A percentile compares a stretch with the other conserved stretches of the same genome.
Evolutionary conservation across 2,797 vertebrate species (phyloP).

Genomic region (Peromyscus eremicus): DNA sequence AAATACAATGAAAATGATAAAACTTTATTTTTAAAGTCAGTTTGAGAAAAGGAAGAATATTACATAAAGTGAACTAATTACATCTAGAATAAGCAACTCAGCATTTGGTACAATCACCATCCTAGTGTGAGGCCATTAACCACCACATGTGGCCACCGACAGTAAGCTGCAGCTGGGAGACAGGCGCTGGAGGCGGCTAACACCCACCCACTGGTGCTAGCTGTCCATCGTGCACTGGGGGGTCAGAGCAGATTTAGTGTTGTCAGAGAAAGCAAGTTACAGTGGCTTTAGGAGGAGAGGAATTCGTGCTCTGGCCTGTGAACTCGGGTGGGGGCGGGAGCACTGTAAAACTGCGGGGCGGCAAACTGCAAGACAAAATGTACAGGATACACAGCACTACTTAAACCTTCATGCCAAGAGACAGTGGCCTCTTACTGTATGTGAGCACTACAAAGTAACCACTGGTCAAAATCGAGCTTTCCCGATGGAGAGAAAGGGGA

Average conservation of each 20-base stretch:
- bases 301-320: constrained; percentile 91
- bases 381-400: constrained; percentile 89
- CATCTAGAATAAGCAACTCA: constrained; percentile 93
- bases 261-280: constrained; percentile 79
- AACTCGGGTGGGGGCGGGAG: constrained; percentile 72
- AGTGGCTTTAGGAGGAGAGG: constrained; percentile 79
- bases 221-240: constrained; percentile 83
- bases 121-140: constrained; percentile 91
- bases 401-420: constrained; percentile 88
- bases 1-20: constrained; percentile 93
- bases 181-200: constrained; percentile 61
- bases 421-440: constrained; percentile 86
- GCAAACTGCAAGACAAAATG: constrained; percentile 89
- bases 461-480: constrained; percentile 85
- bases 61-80: constrained; percentile 95
- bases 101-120: constrained; percentile 90
- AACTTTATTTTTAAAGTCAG: constrained; percentile 89
- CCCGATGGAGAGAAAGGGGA: constrained; percentile 83
- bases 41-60: constrained; percentile 90
- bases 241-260: constrained; percentile 88
- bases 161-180: constrained; percentile 89
- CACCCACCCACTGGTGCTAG: constrained; percentile 83
- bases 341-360: constrained; percentile 88
- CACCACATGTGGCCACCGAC: constrained; percentile 92
- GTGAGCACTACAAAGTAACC: constrained; percentile 86